Evolutionary conservation across 1,140 invertebrate species (phyloP), one percentile per base, ranked within the genome.

Genomic region (Danaus melanippus): DNA sequence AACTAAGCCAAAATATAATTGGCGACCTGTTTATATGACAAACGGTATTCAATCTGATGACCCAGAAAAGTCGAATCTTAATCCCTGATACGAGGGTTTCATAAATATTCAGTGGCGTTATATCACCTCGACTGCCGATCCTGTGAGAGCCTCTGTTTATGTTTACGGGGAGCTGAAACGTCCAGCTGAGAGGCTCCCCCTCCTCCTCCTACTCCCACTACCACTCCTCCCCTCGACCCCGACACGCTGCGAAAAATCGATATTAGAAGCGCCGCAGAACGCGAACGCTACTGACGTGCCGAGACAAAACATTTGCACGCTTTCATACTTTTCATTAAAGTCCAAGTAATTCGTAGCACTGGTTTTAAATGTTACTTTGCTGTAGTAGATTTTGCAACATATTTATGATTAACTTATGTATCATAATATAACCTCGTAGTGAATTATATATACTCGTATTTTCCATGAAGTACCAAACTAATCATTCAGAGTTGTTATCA

Each of bases 71-170:
- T 79, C 71, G 69, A 79, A 69, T 76, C 71, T 79, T 80, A 80
- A 84, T 80, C 71, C 69, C 66, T 74, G 71, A 76, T 75, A 81
- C 69, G 69, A 69, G 67, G 65, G 69, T 71, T 77, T 79, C 75
- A 82, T 85, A 85, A 83, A 83, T 83, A 83, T 83, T 83, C 82
- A 82, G 74, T 66, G 74, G 75, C 73, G 76, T 77, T 82, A 84
- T 84, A 82, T 78, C 74, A 81, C 78, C 78, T 84, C 76, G 76
- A 61, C 70, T 73, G 78, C 72, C 75, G 81, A 79, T 83, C 74
- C 74, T 76, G 72, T 71, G 69, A 73, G 57, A 69, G 70, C 69
- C 75, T 68, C 77, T 84, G 81, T 84, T 84, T 84, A 84, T 84
- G 81, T 84, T 84, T 84, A 79, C 78, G 74, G 71, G 77, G 69